Base-by-base conservation (phyloP, 2,797 vertebrate genomes). In the Etheostoma nigrum region DNA sequence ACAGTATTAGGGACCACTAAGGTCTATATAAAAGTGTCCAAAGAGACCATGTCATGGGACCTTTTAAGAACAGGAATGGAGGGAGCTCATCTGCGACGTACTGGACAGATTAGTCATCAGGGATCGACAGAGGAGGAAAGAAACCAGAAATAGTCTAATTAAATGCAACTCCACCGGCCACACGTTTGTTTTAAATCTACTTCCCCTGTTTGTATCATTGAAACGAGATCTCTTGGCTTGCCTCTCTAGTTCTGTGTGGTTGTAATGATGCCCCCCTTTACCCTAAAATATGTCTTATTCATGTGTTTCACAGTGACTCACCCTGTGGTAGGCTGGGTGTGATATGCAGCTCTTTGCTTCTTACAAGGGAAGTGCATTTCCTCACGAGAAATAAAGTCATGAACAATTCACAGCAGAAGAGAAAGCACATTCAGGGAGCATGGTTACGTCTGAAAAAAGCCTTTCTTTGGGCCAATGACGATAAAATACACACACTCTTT, bases 231-330 rank as follows among this genome's bases (percentile, higher is more conserved):
- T 16, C 9, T 25, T 48, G 4, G 30, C 19, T 51, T 40, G 47
- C 11, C 54, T 53, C 42, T n/a, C 27, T 67, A 13, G 15, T n/a
- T 27, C 21, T 55, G 8, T 73, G 44, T 23, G 36, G 49, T 33
- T 75, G 53, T 33, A 64, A 72, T 79, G 47, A 67, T 42, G 23
- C 10, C 67, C 25, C 33, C 8, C 19, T 36, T 33, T 33, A 33
- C 33, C 33, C 33, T 8, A 1, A 33, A 47, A 51, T 27, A 27
- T 1, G 27, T 54, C 48, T 62, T 25, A 33, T 61, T n/a, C 47
- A 44, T 30, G 40, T 62, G 49, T 44, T 27, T 27, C 27, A 11
- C 4, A 21, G 36, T 58, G 76, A 47, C 65, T 78, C 77, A 62
- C 58, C 62, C 65, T 72, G 49, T 13, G 52, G 2, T 13, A 21